phyloP scores from a whole-genome alignment of 2,888 invertebrate genomes.

The Sesamia inferens region DNA sequence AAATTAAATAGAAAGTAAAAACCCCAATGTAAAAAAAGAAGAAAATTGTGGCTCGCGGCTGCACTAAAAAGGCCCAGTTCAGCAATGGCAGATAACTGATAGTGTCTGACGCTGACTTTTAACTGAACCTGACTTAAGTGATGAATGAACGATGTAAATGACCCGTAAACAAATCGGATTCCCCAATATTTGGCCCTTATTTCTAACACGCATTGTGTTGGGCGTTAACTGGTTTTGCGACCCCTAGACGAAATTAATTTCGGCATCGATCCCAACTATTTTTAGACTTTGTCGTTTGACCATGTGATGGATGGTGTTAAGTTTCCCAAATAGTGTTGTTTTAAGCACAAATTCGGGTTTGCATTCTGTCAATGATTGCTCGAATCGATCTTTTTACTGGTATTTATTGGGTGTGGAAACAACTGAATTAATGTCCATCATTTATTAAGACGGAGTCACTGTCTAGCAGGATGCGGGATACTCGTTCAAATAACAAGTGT shows the following conservation, averaged over 20 bases:
- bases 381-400: background rate
- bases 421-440: slow-evolving; percentile 36
- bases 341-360: background rate
- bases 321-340: background rate
- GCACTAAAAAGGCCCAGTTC: too few species aligned
- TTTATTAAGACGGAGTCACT: slow-evolving; percentile 48
- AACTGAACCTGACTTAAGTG: too few species aligned
- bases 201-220: background rate
- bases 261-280: background rate
- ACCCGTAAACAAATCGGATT: background rate
- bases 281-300: background rate
- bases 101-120: too few species aligned
- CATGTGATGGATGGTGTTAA: slow-evolving; percentile 15
- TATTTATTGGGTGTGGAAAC: slow-evolving; percentile 5
- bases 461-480: slow-evolving; percentile 62
- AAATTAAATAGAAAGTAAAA: too few species aligned
- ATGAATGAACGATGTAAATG: background rate
- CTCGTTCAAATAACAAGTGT: slow-evolving; percentile 18
- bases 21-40: too few species aligned
- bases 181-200: slow-evolving; percentile 20
- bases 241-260: background rate
- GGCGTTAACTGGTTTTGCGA: background rate
- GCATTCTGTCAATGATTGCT: background rate
- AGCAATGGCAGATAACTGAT: too few species aligned
- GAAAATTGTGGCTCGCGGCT: too few species aligned